phyloP scores from a whole-genome alignment of 2,113 vertebrate genomes.

The Motacilla tschutschensis region DNA sequence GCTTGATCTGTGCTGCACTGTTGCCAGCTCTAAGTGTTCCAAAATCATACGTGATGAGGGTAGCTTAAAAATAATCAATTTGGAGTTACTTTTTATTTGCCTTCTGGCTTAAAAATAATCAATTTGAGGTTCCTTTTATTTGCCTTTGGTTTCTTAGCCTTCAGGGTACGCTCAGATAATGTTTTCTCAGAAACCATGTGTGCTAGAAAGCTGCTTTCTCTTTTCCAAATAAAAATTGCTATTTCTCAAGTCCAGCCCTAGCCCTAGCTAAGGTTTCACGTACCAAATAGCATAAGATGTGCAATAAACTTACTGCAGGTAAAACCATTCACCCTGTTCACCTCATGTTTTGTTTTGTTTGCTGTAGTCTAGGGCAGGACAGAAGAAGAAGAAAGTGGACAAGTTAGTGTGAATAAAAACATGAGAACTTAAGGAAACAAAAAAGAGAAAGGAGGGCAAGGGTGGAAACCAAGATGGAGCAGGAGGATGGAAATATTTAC shows the following conservation, averaged over 20 bases:
- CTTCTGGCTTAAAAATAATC: conserved; percentile 49
- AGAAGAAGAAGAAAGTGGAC: not conserved
- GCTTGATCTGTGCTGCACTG: not conserved
- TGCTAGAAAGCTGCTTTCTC: conserved; percentile 19
- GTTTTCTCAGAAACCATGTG: conserved; percentile 42
- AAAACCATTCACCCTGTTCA: not conserved
- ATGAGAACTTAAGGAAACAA: not conserved
- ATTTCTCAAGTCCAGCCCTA: not conserved
- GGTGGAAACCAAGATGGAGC: not conserved
- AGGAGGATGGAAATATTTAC: not conserved
- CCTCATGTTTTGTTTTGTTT: not conserved
- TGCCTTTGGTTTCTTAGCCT: conserved; percentile 47
- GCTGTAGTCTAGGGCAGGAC: not conserved
- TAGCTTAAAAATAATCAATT: conserved; percentile 50
- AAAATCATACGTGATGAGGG: conserved; percentile 21
- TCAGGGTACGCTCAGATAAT: not conserved
- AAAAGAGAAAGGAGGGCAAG: not conserved
- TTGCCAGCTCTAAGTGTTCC: not conserved
- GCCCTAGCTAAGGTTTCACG: not conserved
- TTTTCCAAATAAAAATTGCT: conserved; percentile 10
- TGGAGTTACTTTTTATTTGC: conserved; percentile 50
- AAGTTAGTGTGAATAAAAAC: not conserved
- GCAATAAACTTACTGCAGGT: not conserved
- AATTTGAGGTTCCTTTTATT: conserved; percentile 48
- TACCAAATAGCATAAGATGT: not conserved